Percentiles rank a stretch among this genome's conserved stretches.
phyloP scores from a whole-genome alignment of 2,113 vertebrate genomes.

The Cyphomyrus plagiostoma region DNA sequence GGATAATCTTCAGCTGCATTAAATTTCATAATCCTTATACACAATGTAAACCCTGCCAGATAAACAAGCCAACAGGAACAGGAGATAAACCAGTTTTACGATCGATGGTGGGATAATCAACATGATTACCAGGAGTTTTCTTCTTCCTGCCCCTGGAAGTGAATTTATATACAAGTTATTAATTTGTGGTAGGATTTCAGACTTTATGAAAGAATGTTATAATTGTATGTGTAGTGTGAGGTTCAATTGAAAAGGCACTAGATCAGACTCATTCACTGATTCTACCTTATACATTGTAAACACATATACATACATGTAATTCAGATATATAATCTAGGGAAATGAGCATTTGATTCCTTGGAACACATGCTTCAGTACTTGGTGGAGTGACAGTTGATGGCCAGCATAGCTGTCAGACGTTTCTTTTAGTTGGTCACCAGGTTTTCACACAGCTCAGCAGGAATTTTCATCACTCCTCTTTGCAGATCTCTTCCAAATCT shows the following conservation, averaged over 20 bases:
- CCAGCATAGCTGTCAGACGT: too few relatives aligned
- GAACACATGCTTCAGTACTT: too few relatives aligned
- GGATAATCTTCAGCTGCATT: constrained; percentile 24
- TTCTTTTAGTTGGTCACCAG: too few relatives aligned
- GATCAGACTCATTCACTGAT: neutral
- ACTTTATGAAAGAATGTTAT: neutral
- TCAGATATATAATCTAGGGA: too few relatives aligned
- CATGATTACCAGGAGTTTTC: neutral
- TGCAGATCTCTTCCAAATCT: too few relatives aligned
- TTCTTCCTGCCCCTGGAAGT: neutral
- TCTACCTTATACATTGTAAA: neutral
- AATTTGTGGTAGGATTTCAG: neutral
- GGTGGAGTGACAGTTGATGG: too few relatives aligned
- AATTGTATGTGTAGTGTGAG: neutral
- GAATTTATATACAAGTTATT: neutral
- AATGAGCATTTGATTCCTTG: too few relatives aligned
- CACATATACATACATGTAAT: neutral
- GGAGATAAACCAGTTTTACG: neutral
- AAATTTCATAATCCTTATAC: constrained; percentile 17
- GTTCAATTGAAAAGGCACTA: neutral
- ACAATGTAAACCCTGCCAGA: constrained; percentile 22
- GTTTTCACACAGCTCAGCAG: too few relatives aligned
- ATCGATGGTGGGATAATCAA: neutral
- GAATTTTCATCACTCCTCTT: too few relatives aligned
- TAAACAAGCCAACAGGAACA: neutral